Base-by-base conservation (phyloP, 2,797 vertebrate species). In the Thripadectes ignobilis region DNA sequence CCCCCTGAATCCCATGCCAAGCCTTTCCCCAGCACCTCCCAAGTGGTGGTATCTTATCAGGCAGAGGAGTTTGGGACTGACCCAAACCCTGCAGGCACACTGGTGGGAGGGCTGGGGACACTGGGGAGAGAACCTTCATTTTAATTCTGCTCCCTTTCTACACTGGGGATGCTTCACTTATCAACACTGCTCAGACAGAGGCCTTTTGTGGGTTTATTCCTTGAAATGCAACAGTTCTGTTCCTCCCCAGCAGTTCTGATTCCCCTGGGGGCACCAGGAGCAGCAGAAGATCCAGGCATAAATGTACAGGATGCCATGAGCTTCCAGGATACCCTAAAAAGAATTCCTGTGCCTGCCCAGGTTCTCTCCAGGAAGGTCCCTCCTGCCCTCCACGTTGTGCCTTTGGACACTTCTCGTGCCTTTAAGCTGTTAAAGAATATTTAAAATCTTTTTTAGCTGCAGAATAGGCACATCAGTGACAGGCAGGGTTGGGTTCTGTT, bases 351-450 rank as follows among this genome's bases (percentile, higher is more conserved):
- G 20, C 38, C 22, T 19, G 9, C 3, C n/a, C 7, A 4, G 38
- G 9, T 6, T 74, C 19, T 4, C 59, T 65, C 52, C 46, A 16
- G 32, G 38, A 81, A 18, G 0, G 38, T 12, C 49, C 0, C 23
- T 51, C 34, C 43, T 65, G 46, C 45, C 63, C n/a, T 2, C 17
- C 0, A 1, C 41, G n/a, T 18, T 83, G 57, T 4, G 19, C 36
- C 34, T 87, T 39, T 48, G 38, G 80, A 26, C 19, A 3, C 26
- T 51, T 36, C 54, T 75, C 34, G 1, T 12, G 30, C 58, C 21
- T 41, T 83, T 72, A 39, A 63, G 32, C 27, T 36, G 43, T 32
- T 67, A 30, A 65, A 46, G 19, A 58, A 11, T 9, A 26, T 41
- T 52, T 27, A 16, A 62, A 73, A 20, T 65, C 0, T 17, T n/a